phyloP scores from a whole-genome alignment of 2,113 vertebrate species.

The Lophotis ruficrista region DNA sequence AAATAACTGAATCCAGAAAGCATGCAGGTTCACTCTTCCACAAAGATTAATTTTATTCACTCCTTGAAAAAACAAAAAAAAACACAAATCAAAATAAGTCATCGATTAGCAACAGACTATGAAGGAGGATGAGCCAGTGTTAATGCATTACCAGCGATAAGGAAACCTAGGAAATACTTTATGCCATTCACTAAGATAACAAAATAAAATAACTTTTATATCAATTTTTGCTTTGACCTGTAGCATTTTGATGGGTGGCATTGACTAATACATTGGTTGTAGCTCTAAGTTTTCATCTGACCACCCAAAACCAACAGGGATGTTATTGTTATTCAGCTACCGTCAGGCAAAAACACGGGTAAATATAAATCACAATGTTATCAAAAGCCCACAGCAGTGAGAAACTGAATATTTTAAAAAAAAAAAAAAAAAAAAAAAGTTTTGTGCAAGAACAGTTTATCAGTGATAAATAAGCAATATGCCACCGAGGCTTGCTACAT shows the following conservation, averaged over 20 bases:
- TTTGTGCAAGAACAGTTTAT: slow-evolving; percentile 42
- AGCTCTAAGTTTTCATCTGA: slow-evolving; percentile 20
- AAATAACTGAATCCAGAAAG: slow-evolving; percentile 41
- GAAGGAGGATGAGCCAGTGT: neutral
- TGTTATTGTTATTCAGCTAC: slow-evolving; percentile 44
- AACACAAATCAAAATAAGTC: slow-evolving; percentile 37
- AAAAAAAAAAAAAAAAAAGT: neutral
- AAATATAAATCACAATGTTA: slow-evolving; percentile 67
- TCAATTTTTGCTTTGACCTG: neutral
- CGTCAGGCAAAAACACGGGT: neutral
- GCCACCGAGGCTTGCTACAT: neutral
- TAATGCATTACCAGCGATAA: slow-evolving; percentile 29
- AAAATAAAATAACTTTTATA: slow-evolving; percentile 11
- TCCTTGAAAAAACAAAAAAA: neutral
- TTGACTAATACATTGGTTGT: slow-evolving; percentile 13
- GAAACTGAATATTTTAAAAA: neutral
- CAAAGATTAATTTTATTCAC: slow-evolving; percentile 41
- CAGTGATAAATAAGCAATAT: slow-evolving; percentile 28
- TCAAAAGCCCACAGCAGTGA: slow-evolving; percentile 47
- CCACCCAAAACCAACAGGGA: slow-evolving; percentile 15
- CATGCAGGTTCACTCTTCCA: neutral
- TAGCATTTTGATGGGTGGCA: slow-evolving; percentile 8
- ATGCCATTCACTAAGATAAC: neutral
- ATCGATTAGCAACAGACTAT: slow-evolving; percentile 7
- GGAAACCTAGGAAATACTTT: neutral